phyloP scores from a whole-genome alignment of 2,888 invertebrate genomes.

The Drosophila flavopinicola region DNA sequence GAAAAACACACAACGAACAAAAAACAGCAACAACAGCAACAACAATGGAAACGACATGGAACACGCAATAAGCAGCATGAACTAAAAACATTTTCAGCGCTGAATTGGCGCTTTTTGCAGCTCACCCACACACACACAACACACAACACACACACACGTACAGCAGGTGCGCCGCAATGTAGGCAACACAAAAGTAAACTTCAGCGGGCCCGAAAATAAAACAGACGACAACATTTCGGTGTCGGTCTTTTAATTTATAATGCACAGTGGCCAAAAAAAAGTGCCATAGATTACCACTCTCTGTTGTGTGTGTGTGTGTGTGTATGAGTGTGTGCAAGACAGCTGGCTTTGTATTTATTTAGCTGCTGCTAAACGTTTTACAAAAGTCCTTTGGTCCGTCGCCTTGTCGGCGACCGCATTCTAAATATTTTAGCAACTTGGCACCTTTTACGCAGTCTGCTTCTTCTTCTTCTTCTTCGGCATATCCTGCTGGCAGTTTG shows the following conservation, averaged over 20 bases:
- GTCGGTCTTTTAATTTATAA: constrained; percentile 53
- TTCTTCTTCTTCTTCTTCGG: neutral
- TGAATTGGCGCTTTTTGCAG: constrained; percentile 66
- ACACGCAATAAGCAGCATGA: constrained; percentile 68
- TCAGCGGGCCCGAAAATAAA: constrained; percentile 24
- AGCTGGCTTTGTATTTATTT: constrained; percentile 45
- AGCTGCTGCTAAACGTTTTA: constrained; percentile 53
- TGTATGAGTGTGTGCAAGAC: constrained; percentile 2
- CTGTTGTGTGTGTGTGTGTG: neutral
- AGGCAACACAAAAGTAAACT: constrained; percentile 51
- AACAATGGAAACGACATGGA: constrained; percentile 41
- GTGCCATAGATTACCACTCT: constrained; percentile 31
- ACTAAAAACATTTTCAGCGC: constrained; percentile 59
- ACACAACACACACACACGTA: constrained; percentile 2
- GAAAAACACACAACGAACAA: constrained; percentile 25
- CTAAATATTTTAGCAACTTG: constrained; percentile 72
- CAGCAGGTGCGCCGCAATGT: constrained; percentile 41
- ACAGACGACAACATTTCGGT: constrained; percentile 41
- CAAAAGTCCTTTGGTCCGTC: constrained; percentile 24
- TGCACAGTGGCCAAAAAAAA: constrained; percentile 44
- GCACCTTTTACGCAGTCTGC: constrained; percentile 52
- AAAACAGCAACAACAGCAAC: too few species aligned
- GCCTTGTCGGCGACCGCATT: constrained; percentile 26
- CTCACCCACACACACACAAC: constrained; percentile 9
- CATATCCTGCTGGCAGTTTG: neutral